Percentiles rank a stretch among this genome's conserved stretches.
Conservation (phyloP, 2,888 invertebrate species). For the Elysia crispata region DNA sequence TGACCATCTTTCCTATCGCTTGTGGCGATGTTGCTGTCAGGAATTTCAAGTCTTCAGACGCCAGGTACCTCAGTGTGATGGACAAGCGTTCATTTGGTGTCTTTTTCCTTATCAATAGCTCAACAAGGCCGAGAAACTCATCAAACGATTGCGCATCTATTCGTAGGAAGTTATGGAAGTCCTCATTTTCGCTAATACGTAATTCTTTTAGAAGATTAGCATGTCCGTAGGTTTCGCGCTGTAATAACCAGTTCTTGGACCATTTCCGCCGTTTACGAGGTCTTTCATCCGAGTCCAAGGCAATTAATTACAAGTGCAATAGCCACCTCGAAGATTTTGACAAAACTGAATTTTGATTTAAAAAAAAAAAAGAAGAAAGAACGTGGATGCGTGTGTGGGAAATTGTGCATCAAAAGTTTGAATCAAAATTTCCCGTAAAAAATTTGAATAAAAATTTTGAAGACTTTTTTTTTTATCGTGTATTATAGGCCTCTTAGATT, state of each 20-base stretch:
- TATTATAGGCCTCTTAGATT: too few species aligned
- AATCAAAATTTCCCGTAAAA: constrained; percentile 1
- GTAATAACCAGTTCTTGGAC: too few species aligned
- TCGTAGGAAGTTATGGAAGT: background rate
- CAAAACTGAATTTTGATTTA: too few species aligned
- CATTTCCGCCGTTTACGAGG: too few species aligned
- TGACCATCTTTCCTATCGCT: constrained; percentile 4
- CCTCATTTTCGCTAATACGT: background rate
- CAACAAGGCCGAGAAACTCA: constrained; percentile 4
- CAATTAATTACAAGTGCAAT: background rate
- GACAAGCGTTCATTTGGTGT: too few species aligned
- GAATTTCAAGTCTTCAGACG: too few species aligned
- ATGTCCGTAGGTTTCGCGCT: constrained; percentile 2
- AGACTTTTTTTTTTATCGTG: background rate
- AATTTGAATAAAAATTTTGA: background rate
- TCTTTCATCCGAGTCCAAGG: too few species aligned
- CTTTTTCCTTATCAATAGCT: constrained; percentile 1
- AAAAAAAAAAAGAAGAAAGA: background rate
- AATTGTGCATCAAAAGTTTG: constrained; percentile 13
- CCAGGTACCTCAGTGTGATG: too few species aligned
- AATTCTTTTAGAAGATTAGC: constrained; percentile 9
- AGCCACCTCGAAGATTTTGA: background rate
- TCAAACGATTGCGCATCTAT: constrained; percentile 4
- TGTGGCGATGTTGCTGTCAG: too few species aligned
- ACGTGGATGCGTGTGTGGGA: constrained; percentile 6